Base-by-base conservation (phyloP, 1,140 invertebrate genomes). In the Leptopilina clavipes region DNA sequence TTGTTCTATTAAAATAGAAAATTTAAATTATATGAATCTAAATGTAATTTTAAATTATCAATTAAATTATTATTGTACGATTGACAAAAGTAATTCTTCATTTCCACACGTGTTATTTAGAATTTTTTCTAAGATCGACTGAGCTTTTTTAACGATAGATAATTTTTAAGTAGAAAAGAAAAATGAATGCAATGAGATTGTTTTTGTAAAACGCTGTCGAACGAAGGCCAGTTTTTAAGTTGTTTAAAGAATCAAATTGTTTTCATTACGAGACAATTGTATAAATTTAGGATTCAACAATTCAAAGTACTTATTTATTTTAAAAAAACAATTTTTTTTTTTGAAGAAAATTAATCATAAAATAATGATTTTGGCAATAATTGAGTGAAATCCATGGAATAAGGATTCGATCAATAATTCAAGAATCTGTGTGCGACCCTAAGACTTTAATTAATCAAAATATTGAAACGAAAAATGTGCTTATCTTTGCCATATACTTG, bases 121-220 rank as follows among this genome's bases (percentile, higher is more conserved):
- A 25, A 65, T 65, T 65, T 25, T 65, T 65, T 31, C 59, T 65
- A 65, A 65, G 59, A n/a, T 65, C 14, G 59, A 65, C 59, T 65
- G 59, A 65, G 19, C 22, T 31, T 31, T 37, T 65, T 65, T 65
- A 31, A 65, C 14, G 59, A 14, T 65, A 65, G 59, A 65, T 65
- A 65, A 65, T 65, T 22, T 65, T 65, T 65, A 65, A 65, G 59
- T 65, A 65, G 25, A 11, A 31, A 31, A 65, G n/a, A 31, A 65
- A 31, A 10, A 31, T n/a, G 19, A 31, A 65, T 65, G 22, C 8
- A 40, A 40, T 65, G 59, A 14, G 25, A 31, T 31, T 65, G 25
- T 65, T 31, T n/a, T 31, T 65, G 25, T 65, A n/a, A 25, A 52
- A 5, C 59, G 59, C 25, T 14, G 22, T 31, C 59, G 59, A 65